Conservation (phyloP, 2,113 vertebrate genomes). For the Chiloscyllium plagiosum region DNA sequence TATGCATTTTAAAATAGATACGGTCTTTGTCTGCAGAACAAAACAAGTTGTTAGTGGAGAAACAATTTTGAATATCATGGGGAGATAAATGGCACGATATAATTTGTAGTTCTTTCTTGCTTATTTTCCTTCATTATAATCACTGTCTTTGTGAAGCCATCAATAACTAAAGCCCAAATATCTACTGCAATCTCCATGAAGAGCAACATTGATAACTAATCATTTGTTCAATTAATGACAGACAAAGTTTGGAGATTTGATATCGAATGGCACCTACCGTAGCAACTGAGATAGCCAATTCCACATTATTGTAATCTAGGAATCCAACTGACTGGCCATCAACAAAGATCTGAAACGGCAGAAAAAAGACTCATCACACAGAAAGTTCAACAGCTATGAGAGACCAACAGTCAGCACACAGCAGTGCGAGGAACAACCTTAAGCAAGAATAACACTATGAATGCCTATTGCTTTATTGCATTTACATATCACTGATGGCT, state of each 20-base stretch:
- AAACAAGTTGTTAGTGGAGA: not conserved
- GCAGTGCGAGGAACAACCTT: not conserved
- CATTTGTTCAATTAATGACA: not conserved
- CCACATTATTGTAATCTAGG: constrained; percentile 64
- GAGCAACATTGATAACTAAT: not conserved
- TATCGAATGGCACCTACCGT: constrained; percentile 59
- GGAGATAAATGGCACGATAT: not conserved
- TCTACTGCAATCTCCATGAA: not conserved
- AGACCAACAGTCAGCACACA: not conserved
- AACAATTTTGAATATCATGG: not conserved
- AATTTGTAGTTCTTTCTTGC: not conserved
- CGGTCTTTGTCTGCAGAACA: not conserved
- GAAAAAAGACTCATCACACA: not conserved
- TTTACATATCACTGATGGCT: not conserved
- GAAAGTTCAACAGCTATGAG: not conserved
- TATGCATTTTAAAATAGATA: not conserved
- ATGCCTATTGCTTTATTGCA: not conserved
- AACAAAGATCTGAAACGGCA: constrained; percentile 75
- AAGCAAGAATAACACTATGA: not conserved
- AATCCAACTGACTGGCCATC: constrained; percentile 75
- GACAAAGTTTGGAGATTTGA: not conserved
- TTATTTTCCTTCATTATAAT: not conserved
- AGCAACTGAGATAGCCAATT: constrained; percentile 67
- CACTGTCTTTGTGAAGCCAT: not conserved
- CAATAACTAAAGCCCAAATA: no score